Conservation (phyloP, 92 coral and sea anemone genomes). For the Epizoanthus ramosus region DNA sequence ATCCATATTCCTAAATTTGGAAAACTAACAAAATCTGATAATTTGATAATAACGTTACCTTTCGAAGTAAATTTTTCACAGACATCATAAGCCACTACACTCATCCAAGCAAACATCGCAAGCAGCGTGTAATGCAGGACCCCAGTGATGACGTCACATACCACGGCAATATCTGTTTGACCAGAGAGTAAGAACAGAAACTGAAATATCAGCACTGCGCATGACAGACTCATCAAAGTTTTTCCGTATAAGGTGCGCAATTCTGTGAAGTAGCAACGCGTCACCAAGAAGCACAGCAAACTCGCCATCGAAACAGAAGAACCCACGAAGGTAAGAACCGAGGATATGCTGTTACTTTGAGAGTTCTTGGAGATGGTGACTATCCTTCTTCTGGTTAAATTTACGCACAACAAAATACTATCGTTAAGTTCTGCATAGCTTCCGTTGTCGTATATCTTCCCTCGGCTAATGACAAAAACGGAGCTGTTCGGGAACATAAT, state of each 20-base stretch:
- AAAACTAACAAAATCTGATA: no score
- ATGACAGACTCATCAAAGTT: background rate
- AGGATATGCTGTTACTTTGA: background rate
- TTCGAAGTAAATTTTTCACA: no score
- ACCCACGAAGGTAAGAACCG: background rate
- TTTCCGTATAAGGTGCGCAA: conserved; percentile 7
- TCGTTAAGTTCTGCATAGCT: background rate
- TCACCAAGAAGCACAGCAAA: background rate
- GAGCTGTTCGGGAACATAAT: background rate
- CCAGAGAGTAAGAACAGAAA: background rate
- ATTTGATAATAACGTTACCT: no score
- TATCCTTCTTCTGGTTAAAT: background rate
- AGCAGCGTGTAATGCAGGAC: background rate
- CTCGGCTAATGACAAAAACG: background rate
- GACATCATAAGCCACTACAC: conserved; percentile 12
- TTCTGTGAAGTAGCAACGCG: background rate
- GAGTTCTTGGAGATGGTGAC: background rate
- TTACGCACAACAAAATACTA: background rate
- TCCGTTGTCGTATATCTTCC: background rate
- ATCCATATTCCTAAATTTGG: no score
- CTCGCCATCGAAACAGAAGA: background rate
- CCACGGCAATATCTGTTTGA: background rate
- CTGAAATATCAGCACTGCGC: background rate
- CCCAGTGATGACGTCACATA: conserved; percentile 15
- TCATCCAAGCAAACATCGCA: conserved; percentile 9